Evolutionary conservation across 2,113 vertebrate species (phyloP).

Genomic region (Microcebus tavaratra): DNA sequence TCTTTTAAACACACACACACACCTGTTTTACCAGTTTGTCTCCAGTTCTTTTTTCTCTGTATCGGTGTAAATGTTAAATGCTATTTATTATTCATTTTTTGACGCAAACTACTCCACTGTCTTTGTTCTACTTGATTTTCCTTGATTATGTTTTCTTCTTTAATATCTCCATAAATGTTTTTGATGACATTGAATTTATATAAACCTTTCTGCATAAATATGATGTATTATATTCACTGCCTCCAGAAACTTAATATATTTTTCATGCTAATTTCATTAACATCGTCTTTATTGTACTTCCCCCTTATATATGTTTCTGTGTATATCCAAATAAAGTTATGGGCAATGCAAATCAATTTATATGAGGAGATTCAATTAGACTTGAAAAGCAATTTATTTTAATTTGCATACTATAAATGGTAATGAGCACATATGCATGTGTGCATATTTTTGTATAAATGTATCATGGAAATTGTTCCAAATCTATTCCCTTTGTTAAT

Average conservation of each 20-base stretch:
- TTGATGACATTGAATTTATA: neutral
- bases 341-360: conserved; percentile 51
- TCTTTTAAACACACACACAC: neutral
- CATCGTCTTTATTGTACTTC: conserved; percentile 3
- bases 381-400: conserved; percentile 51
- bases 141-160: neutral
- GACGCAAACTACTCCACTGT: neutral
- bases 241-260: neutral
- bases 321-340: neutral
- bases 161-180: neutral
- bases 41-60: neutral
- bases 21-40: neutral
- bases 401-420: neutral
- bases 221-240: neutral
- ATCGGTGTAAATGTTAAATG: neutral
- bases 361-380: conserved; percentile 55
- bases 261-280: neutral
- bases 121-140: neutral
- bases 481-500: neutral
- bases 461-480: neutral
- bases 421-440: neutral
- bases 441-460: neutral
- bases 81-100: neutral
- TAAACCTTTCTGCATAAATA: neutral
- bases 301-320: neutral